phyloP scores from a whole-genome alignment of 2,113 vertebrate genomes.

The Leucopsar rothschildi region DNA sequence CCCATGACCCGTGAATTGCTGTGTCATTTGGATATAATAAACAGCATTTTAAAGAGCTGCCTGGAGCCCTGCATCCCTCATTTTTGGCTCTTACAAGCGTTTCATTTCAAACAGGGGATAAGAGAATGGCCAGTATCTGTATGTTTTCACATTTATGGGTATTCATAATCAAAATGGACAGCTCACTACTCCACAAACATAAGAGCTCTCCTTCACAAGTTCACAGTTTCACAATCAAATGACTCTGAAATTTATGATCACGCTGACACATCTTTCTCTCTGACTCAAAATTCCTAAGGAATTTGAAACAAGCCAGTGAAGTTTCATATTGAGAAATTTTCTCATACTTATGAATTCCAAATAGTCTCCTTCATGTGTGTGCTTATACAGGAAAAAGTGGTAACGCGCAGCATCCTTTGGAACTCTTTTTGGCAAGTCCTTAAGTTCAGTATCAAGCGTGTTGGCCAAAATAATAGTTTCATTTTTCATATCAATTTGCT shows the following conservation, averaged over 20 bases:
- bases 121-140: neutral
- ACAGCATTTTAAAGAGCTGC: no score
- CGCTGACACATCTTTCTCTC: neutral
- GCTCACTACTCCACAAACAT: neutral
- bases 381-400: slow-evolving; percentile 97
- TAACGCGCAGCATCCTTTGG: slow-evolving; percentile 92
- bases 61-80: no score
- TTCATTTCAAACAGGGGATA: neutral
- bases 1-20: no score
- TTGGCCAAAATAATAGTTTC: slow-evolving; percentile 89
- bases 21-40: no score
- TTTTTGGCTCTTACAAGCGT: neutral
- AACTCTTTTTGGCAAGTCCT: slow-evolving; percentile 90
- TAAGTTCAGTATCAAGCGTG: slow-evolving; percentile 88
- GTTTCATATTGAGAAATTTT: neutral
- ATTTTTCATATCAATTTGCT: slow-evolving; percentile 91
- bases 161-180: neutral
- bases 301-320: neutral
- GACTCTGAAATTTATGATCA: neutral
- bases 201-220: neutral
- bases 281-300: neutral
- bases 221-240: neutral
- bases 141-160: neutral
- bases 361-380: slow-evolving; percentile 93
- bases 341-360: slow-evolving; percentile 90